Evolutionary conservation across 2,797 vertebrate species (phyloP).

Genomic region (Fringilla coelebs): DNA sequence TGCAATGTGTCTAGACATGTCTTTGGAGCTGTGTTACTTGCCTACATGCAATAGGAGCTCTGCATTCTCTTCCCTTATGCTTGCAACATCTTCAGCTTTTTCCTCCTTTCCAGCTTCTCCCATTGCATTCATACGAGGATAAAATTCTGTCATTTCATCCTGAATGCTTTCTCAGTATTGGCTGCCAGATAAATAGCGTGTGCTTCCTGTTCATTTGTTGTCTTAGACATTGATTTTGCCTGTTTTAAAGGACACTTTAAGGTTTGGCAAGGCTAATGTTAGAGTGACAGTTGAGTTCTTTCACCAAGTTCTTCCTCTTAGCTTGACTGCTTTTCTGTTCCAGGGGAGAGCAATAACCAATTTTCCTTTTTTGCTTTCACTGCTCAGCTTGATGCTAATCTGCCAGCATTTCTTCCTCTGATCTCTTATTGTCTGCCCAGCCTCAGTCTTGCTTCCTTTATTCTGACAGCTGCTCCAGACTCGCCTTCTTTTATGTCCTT

Average conservation of each 20-base stretch:
- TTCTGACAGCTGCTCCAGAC: not conserved
- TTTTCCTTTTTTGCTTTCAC: slow-evolving; percentile 6
- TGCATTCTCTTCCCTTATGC: not conserved
- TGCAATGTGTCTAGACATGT: not conserved
- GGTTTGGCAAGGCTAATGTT: not conserved
- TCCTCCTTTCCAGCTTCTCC: not conserved
- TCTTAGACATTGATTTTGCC: not conserved
- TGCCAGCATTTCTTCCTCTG: not conserved
- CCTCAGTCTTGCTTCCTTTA: not conserved
- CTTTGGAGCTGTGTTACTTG: not conserved
- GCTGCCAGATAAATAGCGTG: not conserved
- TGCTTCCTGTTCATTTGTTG: not conserved
- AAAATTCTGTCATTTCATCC: not conserved
- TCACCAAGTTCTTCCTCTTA: not conserved
- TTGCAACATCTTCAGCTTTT: not conserved
- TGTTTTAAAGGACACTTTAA: not conserved
- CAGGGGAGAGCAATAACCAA: not conserved
- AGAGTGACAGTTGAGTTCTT: not conserved
- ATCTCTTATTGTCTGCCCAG: not conserved
- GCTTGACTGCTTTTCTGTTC: slow-evolving; percentile 16
- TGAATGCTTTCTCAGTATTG: not conserved
- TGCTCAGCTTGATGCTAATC: slow-evolving; percentile 19
- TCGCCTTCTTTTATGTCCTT: not conserved
- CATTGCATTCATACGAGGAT: not conserved
- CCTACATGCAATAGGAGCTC: not conserved